Evolutionary conservation across 1,140 invertebrate genomes (phyloP), one percentile per base, ranked within the genome.

Genomic region (Trichonephila clavipes): DNA sequence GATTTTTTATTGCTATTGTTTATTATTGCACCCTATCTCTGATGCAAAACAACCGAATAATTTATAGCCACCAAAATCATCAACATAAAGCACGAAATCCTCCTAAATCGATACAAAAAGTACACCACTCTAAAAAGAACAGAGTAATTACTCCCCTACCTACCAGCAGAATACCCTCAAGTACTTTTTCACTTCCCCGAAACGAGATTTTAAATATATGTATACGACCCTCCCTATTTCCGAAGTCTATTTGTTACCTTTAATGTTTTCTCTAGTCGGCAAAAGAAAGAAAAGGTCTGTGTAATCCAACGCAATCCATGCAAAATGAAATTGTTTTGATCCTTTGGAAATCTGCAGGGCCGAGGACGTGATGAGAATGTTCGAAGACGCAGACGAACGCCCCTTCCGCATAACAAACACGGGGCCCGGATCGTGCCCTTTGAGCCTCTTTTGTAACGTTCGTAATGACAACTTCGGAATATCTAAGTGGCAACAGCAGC

Each of bases 261-360:
- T 69, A 69, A 69, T 69, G 66, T 69, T 69, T 69, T 24, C 24
- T 69, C 21, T 10, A 14, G n/a, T 69, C n/a, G 66, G 10, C n/a
- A 69, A 69, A 69, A 69, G 64, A 66, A 66, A 21, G 64, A 66
- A 66, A n/a, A 14, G 24, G 8, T 12, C 66, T 28, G 66, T 69
- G 66, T 69, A 69, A 69, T 69, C 66, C 66, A 69, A 69, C 66
- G 66, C 62, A 85, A 58, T 92, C 81, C 81, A 92, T 92, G 90
- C 90, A 92, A 92, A 92, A 92, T 92, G 90, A 92, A 92, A 92
- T 92, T 85, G 90, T 85, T 92, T 92, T 69, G 90, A 92, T 92
- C 81, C 72, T 40, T 59, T 12, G 44, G 89, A 72, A 61, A 90
- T 24, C 88, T 58, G 62, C 88, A 61, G 88, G 59, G 51, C 81